These are phyloP conservation scores for Acanthosepion lycidas DNA, from an alignment of 2,888 invertebrate species.

Conservation along the genomic window DNA sequence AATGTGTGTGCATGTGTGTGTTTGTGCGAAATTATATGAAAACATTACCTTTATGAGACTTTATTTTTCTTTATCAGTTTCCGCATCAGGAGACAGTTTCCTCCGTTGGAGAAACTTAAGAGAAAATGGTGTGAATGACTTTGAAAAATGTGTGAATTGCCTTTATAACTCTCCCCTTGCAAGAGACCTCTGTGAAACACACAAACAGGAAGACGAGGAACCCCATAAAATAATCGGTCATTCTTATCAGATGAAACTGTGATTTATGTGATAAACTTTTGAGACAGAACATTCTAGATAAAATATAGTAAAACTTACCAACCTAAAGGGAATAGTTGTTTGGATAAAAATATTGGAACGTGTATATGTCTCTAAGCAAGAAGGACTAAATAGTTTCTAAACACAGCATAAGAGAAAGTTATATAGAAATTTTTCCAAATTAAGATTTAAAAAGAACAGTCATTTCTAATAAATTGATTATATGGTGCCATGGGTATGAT, in stretches of 20 bases:
- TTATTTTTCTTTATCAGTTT: not conserved
- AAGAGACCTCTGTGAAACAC: not conserved
- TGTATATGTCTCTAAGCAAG: not conserved
- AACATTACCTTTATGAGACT: not conserved
- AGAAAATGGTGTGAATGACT: not conserved
- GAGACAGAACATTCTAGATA: not conserved
- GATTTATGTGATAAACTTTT: not conserved
- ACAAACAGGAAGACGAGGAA: not conserved
- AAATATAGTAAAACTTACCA: not conserved
- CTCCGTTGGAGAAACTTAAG: not conserved
- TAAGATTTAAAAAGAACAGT: too few relatives aligned
- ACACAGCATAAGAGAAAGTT: too few relatives aligned
- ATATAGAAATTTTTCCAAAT: too few relatives aligned
- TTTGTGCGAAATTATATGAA: not conserved
- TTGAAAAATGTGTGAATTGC: conserved; percentile 13
- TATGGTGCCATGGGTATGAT: too few relatives aligned
- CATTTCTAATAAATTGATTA: too few relatives aligned
- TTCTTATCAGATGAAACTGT: not conserved
- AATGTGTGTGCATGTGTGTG: not conserved
- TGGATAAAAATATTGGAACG: not conserved
- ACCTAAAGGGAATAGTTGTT: not conserved
- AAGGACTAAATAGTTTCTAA: too few relatives aligned
- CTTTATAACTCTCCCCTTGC: not conserved
- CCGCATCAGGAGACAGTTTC: not conserved
- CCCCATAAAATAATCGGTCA: conserved; percentile 9